phyloP scores from a whole-genome alignment of 2,113 vertebrate genomes.

The Arothron firmamentum region DNA sequence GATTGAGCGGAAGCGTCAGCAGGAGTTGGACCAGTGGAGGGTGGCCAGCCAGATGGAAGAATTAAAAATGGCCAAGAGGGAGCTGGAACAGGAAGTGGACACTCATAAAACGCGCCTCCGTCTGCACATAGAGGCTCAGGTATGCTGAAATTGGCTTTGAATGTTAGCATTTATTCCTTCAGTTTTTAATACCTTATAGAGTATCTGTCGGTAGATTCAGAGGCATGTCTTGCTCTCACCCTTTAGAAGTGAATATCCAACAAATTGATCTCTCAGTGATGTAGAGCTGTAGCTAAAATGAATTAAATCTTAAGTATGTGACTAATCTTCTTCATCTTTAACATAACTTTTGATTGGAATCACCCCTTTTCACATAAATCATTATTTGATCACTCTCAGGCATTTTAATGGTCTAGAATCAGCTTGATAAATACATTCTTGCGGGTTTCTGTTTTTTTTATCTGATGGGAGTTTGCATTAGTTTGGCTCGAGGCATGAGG shows the following conservation, averaged over 20 bases:
- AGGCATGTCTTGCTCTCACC: too few species aligned
- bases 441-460: constrained; percentile 13
- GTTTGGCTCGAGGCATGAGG: constrained; percentile 11
- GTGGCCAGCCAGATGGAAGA: constrained; percentile 82
- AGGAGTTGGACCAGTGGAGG: constrained; percentile 78
- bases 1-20: constrained; percentile 74
- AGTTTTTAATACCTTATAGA: background rate
- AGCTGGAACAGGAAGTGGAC: constrained; percentile 82
- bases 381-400: background rate
- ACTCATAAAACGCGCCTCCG: constrained; percentile 82
- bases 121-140: constrained; percentile 85
- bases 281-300: background rate
- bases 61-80: constrained; percentile 79
- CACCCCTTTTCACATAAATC: background rate
- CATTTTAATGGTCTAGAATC: constrained; percentile 18
- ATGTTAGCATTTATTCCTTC: background rate
- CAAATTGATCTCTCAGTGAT: background rate
- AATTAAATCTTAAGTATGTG: too few species aligned
- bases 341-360: background rate
- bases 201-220: too few species aligned
- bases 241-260: too few species aligned
- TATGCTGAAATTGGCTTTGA: constrained; percentile 43
- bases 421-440: constrained; percentile 24
- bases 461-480: background rate
- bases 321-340: too few species aligned